Percentiles rank a stretch among this genome's conserved stretches.
phyloP scores from a whole-genome alignment of 2,113 vertebrate species.

The Kryptolebias marmoratus region DNA sequence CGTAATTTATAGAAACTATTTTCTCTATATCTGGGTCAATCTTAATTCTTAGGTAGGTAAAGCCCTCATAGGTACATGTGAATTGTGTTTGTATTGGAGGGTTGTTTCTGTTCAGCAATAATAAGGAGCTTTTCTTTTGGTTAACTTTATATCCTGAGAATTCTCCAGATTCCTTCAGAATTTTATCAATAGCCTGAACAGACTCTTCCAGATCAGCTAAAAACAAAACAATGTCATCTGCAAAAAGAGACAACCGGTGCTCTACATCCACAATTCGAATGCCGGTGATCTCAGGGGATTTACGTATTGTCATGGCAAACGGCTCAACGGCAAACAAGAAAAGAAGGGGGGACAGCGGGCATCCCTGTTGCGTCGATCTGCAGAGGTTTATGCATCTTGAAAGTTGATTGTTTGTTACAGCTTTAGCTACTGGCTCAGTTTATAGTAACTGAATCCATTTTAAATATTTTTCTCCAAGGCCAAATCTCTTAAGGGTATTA shows the following conservation, averaged over 20 bases:
- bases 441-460: constrained; percentile 6
- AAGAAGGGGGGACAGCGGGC: not conserved
- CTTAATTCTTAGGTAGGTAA: not conserved
- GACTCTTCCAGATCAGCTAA: not conserved
- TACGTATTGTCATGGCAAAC: not conserved
- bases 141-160: constrained; percentile 5
- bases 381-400: not conserved
- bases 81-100: constrained; percentile 1
- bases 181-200: not conserved
- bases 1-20: not conserved
- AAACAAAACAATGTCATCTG: constrained; percentile 6
- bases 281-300: not conserved
- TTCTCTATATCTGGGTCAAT: not conserved
- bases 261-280: not conserved
- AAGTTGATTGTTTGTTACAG: not conserved
- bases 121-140: not conserved
- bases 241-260: not conserved
- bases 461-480: not conserved
- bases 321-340: constrained; percentile 3
- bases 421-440: not conserved
- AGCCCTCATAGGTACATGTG: not conserved
- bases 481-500: constrained; percentile 1
- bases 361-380: not conserved
- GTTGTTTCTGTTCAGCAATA: not conserved
- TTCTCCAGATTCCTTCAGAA: not conserved